A percentile compares a stretch with the other conserved stretches of the same genome.
Evolutionary conservation across 2,888 invertebrate species (phyloP).

Genomic region (Apodemia zela): DNA sequence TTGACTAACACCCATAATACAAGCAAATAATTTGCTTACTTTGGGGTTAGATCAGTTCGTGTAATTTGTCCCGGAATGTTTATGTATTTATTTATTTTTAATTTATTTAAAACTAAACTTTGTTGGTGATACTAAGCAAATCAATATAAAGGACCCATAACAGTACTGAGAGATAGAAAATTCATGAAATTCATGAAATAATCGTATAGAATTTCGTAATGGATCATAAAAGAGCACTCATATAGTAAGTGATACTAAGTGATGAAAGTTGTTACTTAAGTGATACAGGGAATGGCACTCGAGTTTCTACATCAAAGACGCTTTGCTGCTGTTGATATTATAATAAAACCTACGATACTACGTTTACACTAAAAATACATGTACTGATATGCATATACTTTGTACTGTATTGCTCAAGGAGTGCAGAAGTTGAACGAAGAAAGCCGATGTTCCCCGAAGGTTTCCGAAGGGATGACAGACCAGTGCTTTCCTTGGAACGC

Average conservation of each 20-base stretch:
- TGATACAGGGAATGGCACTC: conserved; percentile 21
- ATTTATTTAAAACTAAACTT: too few relatives aligned
- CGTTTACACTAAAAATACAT: conserved; percentile 24
- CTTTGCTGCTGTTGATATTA: neutral
- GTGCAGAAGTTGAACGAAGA: conserved; percentile 38
- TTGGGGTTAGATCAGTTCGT: too few relatives aligned
- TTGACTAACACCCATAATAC: too few relatives aligned
- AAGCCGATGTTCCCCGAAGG: conserved; percentile 57
- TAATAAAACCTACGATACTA: conserved; percentile 28
- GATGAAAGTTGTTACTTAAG: conserved; percentile 18
- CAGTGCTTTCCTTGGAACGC: conserved; percentile 75
- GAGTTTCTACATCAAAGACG: conserved; percentile 16
- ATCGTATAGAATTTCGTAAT: neutral
- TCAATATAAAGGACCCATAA: too few relatives aligned
- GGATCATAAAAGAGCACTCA: neutral
- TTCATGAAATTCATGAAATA: neutral
- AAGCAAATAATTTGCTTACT: too few relatives aligned
- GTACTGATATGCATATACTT: conserved; percentile 24
- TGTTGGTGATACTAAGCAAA: too few relatives aligned
- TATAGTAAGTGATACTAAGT: conserved; percentile 10
- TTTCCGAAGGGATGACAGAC: conserved; percentile 69
- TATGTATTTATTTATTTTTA: too few relatives aligned
- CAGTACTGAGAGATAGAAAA: too few relatives aligned
- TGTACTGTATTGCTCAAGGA: conserved; percentile 19
- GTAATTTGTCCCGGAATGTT: too few relatives aligned